These are phyloP conservation scores for Hyla sarda DNA, from an alignment of 2,113 vertebrate genomes.

Conservation along the genomic window DNA sequence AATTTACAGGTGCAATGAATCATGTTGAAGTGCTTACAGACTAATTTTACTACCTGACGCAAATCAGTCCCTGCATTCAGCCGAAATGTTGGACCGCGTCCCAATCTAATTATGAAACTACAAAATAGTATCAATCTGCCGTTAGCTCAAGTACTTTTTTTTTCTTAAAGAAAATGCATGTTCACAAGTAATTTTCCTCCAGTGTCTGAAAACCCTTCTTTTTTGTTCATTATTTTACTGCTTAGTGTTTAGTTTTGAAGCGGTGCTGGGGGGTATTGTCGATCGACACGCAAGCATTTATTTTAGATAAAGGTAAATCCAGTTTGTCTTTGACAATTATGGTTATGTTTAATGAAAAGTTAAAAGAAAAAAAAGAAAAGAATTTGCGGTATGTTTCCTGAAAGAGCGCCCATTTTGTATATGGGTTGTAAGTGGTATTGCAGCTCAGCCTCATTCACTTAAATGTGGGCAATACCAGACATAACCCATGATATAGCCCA, in stretches of 20 bases:
- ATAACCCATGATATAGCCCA: no score
- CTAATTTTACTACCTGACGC: constrained; percentile 50
- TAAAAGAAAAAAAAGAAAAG: background rate
- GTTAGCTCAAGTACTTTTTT: constrained; percentile 26
- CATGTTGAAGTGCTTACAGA: constrained; percentile 36
- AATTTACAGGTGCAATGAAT: constrained; percentile 51
- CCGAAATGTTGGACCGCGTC: constrained; percentile 29
- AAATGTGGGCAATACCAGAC: no score
- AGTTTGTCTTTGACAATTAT: background rate
- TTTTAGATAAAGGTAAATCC: background rate
- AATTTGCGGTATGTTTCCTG: background rate
- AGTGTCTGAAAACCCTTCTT: background rate
- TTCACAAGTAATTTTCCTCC: constrained; percentile 10
- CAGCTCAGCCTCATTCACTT: no score
- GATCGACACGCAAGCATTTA: background rate
- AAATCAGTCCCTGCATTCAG: constrained; percentile 40
- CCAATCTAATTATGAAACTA: constrained; percentile 54
- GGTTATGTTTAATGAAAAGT: background rate
- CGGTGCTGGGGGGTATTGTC: background rate
- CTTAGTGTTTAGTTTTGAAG: constrained; percentile 15
- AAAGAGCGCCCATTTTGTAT: background rate
- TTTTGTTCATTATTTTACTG: constrained; percentile 23
- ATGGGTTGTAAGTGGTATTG: no score
- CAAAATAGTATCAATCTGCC: constrained; percentile 51
- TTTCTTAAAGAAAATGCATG: constrained; percentile 20